Evolutionary conservation across 2,113 vertebrate species (phyloP).

Genomic region (Gopherus evgoodei): DNA sequence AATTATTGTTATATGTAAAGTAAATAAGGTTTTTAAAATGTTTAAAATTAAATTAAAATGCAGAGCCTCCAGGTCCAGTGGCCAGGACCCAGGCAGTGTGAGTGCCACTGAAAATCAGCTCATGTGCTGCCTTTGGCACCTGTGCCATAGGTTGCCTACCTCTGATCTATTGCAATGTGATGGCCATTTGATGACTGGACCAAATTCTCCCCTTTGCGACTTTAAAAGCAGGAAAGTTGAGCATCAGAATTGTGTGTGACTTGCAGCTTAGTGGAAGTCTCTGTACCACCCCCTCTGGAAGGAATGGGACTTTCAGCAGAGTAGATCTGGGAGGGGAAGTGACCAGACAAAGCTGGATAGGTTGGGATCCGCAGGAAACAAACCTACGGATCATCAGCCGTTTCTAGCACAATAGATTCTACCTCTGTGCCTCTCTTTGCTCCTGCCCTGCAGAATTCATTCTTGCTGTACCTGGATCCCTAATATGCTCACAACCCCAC

Average conservation of each 20-base stretch:
- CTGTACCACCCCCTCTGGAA: neutral
- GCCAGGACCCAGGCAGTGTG: too few species aligned
- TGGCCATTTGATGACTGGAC: neutral
- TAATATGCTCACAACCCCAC: neutral
- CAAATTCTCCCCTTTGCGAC: neutral
- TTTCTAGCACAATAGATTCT: neutral
- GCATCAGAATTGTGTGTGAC: neutral
- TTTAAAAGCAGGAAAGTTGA: neutral
- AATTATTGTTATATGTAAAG: too few species aligned
- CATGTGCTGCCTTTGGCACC: too few species aligned
- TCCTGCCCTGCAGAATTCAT: neutral
- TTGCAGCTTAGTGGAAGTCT: fast-evolving
- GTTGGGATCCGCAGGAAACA: neutral
- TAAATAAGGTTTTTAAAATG: too few species aligned
- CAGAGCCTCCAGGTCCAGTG: too few species aligned
- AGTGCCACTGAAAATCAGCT: too few species aligned
- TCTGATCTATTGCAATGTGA: neutral
- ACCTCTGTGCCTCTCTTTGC: neutral
- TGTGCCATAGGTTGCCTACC: too few species aligned
- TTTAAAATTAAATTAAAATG: too few species aligned
- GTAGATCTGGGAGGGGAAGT: neutral
- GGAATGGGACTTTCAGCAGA: neutral
- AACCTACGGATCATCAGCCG: neutral
- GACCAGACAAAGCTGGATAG: neutral
- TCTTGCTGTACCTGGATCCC: neutral